phyloP scores from a whole-genome alignment of 2,113 vertebrate species.

The Scatophagus argus region DNA sequence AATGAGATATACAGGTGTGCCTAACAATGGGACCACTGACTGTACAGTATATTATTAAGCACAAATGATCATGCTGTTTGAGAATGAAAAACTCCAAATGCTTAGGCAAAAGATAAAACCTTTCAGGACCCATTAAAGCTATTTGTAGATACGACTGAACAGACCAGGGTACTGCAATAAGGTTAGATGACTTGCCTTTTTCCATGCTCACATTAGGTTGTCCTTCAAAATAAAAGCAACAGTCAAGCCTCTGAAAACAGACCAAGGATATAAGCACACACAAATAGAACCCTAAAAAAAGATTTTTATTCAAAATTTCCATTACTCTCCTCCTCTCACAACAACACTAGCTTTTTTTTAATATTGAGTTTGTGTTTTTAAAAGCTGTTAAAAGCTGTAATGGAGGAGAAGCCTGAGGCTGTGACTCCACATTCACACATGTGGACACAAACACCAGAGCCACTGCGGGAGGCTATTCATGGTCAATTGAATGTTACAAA shows the following conservation, averaged over 20 bases:
- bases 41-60: background rate
- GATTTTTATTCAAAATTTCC: background rate
- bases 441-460: background rate
- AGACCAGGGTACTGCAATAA: background rate
- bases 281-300: background rate
- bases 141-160: too few species aligned
- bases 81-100: background rate
- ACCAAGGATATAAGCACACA: background rate
- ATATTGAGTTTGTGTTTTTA: constrained; percentile 3
- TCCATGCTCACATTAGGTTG: background rate
- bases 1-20: too few species aligned
- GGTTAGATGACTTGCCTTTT: background rate
- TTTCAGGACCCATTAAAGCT: background rate
- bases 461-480: background rate
- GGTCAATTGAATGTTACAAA: background rate
- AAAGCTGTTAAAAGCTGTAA: constrained; percentile 11
- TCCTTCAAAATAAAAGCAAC: background rate
- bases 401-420: background rate
- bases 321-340: background rate
- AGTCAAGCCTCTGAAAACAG: background rate
- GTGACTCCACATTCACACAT: constrained; percentile 1
- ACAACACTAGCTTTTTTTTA: background rate
- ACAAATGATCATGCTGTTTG: too few species aligned
- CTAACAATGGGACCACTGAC: background rate
- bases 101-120: background rate